Conservation (phyloP, 2,113 vertebrate genomes). For the Narcine bancroftii region DNA sequence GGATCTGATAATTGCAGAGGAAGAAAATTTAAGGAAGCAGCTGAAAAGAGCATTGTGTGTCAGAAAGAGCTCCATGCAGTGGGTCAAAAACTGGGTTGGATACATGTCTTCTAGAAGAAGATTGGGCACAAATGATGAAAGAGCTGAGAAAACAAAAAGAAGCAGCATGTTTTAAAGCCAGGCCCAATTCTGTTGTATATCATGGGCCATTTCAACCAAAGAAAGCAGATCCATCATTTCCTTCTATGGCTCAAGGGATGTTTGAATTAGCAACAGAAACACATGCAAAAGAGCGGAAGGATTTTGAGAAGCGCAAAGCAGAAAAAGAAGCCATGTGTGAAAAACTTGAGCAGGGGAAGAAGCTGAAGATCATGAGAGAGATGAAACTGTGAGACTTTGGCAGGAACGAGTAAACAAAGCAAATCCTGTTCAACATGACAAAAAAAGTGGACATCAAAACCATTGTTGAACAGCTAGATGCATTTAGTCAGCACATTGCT, state of each 20-base stretch:
- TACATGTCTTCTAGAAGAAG: too few species aligned
- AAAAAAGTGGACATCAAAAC: too few species aligned
- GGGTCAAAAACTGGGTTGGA: too few species aligned
- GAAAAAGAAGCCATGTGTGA: conserved; percentile 53
- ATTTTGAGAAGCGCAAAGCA: conserved; percentile 60
- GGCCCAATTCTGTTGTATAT: conserved; percentile 65
- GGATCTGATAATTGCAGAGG: too few species aligned
- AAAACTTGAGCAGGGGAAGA: conserved; percentile 50
- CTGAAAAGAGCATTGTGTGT: too few species aligned
- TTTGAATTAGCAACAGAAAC: conserved; percentile 83
- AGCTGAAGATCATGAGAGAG: conserved; percentile 59
- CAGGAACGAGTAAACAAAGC: conserved; percentile 84
- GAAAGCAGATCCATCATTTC: conserved; percentile 61
- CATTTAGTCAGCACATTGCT: too few species aligned
- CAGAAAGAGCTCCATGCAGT: too few species aligned
- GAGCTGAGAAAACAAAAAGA: conserved; percentile 76
- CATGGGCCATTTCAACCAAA: conserved; percentile 85
- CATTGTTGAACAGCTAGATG: too few species aligned
- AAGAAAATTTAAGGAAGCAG: too few species aligned
- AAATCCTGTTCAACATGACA: too few species aligned
- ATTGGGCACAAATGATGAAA: conserved; percentile 76
- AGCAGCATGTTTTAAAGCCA: conserved; percentile 72
- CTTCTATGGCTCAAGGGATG: conserved; percentile 67
- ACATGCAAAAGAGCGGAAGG: conserved; percentile 71
- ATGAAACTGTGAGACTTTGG: conserved; percentile 65